Base-by-base conservation (phyloP, 1,140 invertebrate genomes). In the Trichonephila inaurata region DNA sequence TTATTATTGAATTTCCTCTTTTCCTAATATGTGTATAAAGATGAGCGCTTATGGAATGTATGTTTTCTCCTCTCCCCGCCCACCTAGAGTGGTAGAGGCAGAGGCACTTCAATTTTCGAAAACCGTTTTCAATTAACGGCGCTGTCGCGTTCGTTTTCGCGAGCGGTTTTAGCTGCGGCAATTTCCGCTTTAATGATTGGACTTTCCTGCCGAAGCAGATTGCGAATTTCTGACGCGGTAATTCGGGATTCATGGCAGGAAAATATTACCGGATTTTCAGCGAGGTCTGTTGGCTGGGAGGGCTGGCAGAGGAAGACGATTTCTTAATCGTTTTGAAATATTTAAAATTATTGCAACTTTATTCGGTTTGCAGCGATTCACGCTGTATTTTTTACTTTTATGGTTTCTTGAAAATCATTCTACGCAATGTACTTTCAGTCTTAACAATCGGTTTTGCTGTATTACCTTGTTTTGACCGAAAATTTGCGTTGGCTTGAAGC, bases 51-150 rank as follows among this genome's bases (percentile, higher is more conserved):
- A 87, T 87, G 62, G 87, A 33, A 89, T 89, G 87, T 89, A 72
- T 89, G 64, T 62, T 89, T 89, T 58, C 62, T 40, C 14, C 87
- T 64, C 10, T 33, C 58, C 24, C 21, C 60, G 10, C 19, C 51
- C n/a, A n/a, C 40, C 19, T 10, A 58, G 18, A 33, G 44, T 14
- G 81, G 21, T 28, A 18, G 33, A 33, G 82, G 86, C 19, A 21
- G 86, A 61, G 40, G 77, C 60, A 82, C 89, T 91, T 91, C 89
- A 92, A 92, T 83, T 92, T 92, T 66, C 72, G 69, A 83, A 92
- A 92, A 92, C 90, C 44, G 90, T 92, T 92, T 92, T 92, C 90
- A 92, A 92, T 92, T 92, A 92, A 92, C 81, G 61, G 82, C 81
- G 51, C 58, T 64, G 77, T 92, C 58, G 60, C 51, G 66, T 60